Percentiles rank a stretch among this genome's conserved stretches.
phyloP scores from a whole-genome alignment of 2,888 invertebrate species.

The Meghimatium bilineatum region DNA sequence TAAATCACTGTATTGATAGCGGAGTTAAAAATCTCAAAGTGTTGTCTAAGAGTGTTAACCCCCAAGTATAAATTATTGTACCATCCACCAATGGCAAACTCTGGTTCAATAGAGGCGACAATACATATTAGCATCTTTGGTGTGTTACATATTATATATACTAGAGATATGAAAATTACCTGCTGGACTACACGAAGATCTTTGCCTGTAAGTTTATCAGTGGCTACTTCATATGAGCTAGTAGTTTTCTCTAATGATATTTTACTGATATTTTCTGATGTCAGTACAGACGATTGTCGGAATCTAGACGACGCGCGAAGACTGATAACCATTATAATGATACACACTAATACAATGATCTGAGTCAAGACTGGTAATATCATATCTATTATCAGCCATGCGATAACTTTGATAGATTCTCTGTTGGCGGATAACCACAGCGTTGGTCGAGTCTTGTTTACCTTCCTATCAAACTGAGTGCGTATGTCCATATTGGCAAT shows the following conservation, averaged over 20 bases:
- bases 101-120: neutral
- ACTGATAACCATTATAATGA: slow-evolving; percentile 1
- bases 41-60: neutral
- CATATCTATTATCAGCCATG: neutral
- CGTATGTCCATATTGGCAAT: neutral
- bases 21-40: slow-evolving; percentile 3
- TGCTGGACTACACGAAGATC: slow-evolving; percentile 19
- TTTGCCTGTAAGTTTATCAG: slow-evolving; percentile 17
- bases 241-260: neutral
- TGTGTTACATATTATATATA: slow-evolving; percentile 24
- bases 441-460: neutral
- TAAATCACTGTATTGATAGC: slow-evolving; percentile 2
- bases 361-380: neutral
- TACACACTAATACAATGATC: neutral
- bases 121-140: neutral
- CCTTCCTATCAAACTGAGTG: neutral
- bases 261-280: neutral
- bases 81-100: neutral
- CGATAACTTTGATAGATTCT: neutral
- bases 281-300: neutral
- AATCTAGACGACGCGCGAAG: slow-evolving; percentile 4
- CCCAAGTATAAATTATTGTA: neutral
- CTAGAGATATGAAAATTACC: slow-evolving; percentile 8
- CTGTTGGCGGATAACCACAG: neutral
- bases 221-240: neutral